A percentile compares a stretch with the other conserved stretches of the same genome.
phyloP scores from a whole-genome alignment of 2,888 invertebrate species.

The Idaea aversata region DNA sequence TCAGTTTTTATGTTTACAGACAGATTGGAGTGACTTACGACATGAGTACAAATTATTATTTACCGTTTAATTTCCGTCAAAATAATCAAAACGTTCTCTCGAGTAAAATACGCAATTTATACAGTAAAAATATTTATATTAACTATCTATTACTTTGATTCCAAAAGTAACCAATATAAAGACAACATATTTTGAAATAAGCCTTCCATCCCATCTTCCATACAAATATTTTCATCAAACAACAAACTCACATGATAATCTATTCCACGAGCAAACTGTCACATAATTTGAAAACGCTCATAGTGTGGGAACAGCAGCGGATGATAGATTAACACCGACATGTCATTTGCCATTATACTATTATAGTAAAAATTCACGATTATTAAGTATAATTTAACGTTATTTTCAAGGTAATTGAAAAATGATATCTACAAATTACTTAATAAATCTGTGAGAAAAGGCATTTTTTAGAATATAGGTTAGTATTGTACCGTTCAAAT shows the following conservation, averaged over 20 bases:
- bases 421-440: neutral
- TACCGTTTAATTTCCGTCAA: too few relatives aligned
- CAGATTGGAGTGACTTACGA: too few relatives aligned
- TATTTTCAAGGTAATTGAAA: neutral
- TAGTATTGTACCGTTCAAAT: too few relatives aligned
- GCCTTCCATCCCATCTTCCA: neutral
- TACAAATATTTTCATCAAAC: conserved; percentile 2
- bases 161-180: neutral
- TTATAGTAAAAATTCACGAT: neutral
- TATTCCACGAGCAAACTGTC: neutral
- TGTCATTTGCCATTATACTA: neutral
- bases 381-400: neutral
- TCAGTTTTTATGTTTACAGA: too few relatives aligned
- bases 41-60: too few relatives aligned
- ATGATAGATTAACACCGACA: neutral
- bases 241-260: neutral
- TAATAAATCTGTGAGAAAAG: too few relatives aligned
- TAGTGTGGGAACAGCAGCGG: neutral
- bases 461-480: too few relatives aligned
- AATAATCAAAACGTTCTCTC: too few relatives aligned
- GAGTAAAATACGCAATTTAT: too few relatives aligned
- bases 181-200: neutral
- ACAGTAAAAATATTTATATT: too few relatives aligned
- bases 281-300: neutral
- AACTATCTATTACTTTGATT: neutral